phyloP scores from a whole-genome alignment of 2,888 invertebrate species.

The Desoria tigrina region DNA sequence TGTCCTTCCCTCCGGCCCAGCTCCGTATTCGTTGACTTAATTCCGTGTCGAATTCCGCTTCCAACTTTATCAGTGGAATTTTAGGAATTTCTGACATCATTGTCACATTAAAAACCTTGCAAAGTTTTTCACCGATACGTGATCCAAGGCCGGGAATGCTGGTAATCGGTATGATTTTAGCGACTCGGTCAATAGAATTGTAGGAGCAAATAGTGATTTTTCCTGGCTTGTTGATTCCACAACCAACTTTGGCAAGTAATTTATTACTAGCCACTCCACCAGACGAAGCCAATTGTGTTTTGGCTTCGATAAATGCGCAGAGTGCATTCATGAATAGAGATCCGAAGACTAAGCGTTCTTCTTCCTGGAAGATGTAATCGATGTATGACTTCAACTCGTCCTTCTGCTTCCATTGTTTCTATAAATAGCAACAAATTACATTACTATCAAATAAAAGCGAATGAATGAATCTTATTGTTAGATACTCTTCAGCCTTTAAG shows the following conservation, averaged over 20 bases:
- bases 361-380: too few species aligned
- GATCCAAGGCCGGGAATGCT: constrained; percentile 2
- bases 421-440: too few species aligned
- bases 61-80: not conserved
- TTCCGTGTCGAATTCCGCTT: not conserved
- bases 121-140: constrained; percentile 2
- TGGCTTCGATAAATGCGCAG: not conserved
- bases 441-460: too few species aligned
- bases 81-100: not conserved
- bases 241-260: not conserved
- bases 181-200: not conserved
- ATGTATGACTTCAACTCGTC: too few species aligned
- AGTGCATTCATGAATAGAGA: constrained; percentile 1
- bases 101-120: not conserved
- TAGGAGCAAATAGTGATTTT: not conserved
- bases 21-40: not conserved
- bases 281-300: not conserved
- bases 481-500: too few species aligned
- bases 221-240: not conserved
- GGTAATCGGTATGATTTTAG: not conserved
- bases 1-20: not conserved
- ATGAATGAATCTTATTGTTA: too few species aligned
- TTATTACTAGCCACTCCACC: constrained; percentile 1
- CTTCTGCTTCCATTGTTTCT: too few species aligned
- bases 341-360: constrained; percentile 2